These are phyloP conservation scores for Ctenodactylus gundi DNA, from an alignment of 2,113 vertebrate genomes.

Conservation along the genomic window DNA sequence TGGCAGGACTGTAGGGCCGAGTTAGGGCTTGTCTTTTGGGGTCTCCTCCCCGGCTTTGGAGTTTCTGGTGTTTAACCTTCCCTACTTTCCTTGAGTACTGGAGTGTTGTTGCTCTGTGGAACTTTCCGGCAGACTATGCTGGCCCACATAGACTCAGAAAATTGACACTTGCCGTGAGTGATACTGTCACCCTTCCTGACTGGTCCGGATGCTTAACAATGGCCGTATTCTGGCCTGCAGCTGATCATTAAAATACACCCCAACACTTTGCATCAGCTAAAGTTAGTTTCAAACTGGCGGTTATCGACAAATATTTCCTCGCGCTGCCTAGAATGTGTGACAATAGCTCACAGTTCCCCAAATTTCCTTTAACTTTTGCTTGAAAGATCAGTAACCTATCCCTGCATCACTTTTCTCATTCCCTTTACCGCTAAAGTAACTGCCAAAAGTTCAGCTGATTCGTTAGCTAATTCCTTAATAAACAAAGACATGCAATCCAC, in stretches of 20 bases:
- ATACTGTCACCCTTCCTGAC: slow-evolving; percentile 33
- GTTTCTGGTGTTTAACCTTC: background rate
- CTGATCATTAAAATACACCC: slow-evolving; percentile 43
- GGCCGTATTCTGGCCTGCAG: slow-evolving; percentile 31
- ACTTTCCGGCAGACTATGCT: background rate
- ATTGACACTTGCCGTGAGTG: slow-evolving; percentile 53
- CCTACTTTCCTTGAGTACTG: background rate
- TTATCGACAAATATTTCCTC: background rate
- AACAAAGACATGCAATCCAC: background rate
- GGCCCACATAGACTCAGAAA: slow-evolving; percentile 25
- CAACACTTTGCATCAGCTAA: slow-evolving; percentile 33
- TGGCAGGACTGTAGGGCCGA: background rate
- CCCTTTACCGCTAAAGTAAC: slow-evolving; percentile 41
- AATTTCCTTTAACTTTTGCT: slow-evolving; percentile 34
- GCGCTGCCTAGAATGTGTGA: background rate
- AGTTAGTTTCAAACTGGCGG: background rate
- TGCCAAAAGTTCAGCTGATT: slow-evolving; percentile 20
- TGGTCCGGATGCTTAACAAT: background rate
- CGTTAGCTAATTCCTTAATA: slow-evolving; percentile 53
- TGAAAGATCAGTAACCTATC: background rate
- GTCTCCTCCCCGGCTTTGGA: background rate
- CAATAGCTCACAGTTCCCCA: background rate
- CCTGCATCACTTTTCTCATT: background rate
- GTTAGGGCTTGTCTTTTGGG: background rate
- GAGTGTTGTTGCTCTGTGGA: background rate